Evolutionary conservation across 2,797 vertebrate species (phyloP).

Genomic region (Anguilla marmorata): DNA sequence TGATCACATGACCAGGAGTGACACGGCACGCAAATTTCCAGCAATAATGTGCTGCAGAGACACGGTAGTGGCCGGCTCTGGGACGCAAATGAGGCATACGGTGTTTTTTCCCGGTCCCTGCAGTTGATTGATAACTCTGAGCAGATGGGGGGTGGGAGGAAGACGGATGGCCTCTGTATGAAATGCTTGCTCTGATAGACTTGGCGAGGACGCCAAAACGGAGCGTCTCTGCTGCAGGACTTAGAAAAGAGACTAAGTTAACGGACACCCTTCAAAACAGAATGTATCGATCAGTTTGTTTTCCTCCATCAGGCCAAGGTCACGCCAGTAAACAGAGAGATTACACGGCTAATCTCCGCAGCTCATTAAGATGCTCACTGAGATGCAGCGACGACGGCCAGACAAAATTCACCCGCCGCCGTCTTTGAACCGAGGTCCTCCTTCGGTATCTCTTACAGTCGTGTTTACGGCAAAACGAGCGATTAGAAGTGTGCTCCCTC

Average conservation of each 20-base stretch:
- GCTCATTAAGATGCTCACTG: conserved; percentile 6
- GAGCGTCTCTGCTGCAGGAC: not conserved
- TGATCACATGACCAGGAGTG: conserved; percentile 19
- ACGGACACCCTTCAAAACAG: not conserved
- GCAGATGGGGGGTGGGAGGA: not conserved
- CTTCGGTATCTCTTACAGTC: not conserved
- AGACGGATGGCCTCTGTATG: not conserved
- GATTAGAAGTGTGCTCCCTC: not conserved
- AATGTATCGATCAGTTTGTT: not conserved
- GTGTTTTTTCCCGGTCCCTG: not conserved
- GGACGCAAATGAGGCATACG: conserved; percentile 42
- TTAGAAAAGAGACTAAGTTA: not conserved
- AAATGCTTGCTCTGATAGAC: not conserved
- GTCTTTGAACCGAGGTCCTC: not conserved
- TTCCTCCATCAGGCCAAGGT: not conserved
- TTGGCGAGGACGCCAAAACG: not conserved
- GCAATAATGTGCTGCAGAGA: conserved; percentile 43
- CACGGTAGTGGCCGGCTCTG: conserved; percentile 31
- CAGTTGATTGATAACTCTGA: not conserved
- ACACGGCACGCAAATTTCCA: conserved; percentile 33
- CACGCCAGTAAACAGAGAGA: not conserved
- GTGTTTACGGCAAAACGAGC: not conserved
- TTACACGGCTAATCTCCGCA: not conserved
- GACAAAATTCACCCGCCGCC: not conserved
- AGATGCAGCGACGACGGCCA: not conserved